Evolutionary conservation across 2,888 invertebrate species (phyloP), one percentile per base, ranked within the genome.

Genomic region (Dasypogon diadema): DNA sequence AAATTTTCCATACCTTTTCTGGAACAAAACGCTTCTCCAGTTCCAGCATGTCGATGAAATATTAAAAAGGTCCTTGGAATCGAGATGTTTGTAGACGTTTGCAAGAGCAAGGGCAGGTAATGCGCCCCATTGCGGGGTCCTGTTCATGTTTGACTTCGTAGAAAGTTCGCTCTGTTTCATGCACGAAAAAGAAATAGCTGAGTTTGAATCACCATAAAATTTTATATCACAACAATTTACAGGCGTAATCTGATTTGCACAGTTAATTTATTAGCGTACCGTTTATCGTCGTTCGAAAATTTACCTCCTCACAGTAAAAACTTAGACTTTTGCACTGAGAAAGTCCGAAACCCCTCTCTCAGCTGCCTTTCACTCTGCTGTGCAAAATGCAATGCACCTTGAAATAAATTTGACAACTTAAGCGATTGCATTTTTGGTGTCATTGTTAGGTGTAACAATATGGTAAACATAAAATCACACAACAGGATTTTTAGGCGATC

Each of bases 21-120:
- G 86, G 80, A 86, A 87, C 76, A 88, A 83, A 78, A 85, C 85
- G 79, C 82, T 83, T 75, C 90, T 85, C 90, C 90, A 90, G 82
- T 87, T 85, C 83, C 86, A 88, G 81, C 90, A 90, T 46, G 87
- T 85, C 77, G 88, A 86, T 56, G 89, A 87, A 77, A 89, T 88
- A 78, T 83, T 85, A 26, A 88, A 82, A 82, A 87, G 87, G 82
- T 89, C 89, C 77, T 85, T 82, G 75, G 83, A 82, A 76, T 83
- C 82, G 75, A 86, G 81, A 81, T 83, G 82, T 73, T 83, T 82
- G 80, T 87, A 87, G 76, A 89, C 85, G 81, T 88, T 87, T 79
- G 87, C 87, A 81, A 88, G 85, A 79, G 88, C 85, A 80, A 85
- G 82, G 77, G 82, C 81, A 81, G 85, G 85, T 80, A 85, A 76